phyloP scores from a whole-genome alignment of 2,888 invertebrate species.

The Blera fallax region DNA sequence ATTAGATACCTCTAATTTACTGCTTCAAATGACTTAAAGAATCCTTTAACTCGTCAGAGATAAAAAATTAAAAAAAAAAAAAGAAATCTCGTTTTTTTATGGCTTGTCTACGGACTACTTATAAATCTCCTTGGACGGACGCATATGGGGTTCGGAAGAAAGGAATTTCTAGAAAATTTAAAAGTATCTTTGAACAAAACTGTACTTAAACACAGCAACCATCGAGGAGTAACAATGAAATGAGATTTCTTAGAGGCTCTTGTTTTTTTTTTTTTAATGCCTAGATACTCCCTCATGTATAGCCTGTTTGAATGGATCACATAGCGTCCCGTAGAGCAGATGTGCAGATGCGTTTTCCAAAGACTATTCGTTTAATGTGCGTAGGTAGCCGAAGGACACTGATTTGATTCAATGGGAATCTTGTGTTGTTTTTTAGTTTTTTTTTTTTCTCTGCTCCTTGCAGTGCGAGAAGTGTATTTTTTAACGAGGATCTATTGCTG shows the following conservation, averaged over 20 bases:
- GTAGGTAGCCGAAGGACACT: constrained; percentile 53
- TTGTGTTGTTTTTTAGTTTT: constrained; percentile 25
- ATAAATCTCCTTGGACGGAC: constrained; percentile 35
- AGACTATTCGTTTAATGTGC: constrained; percentile 4
- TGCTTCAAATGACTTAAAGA: constrained; percentile 64
- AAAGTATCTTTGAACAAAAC: constrained; percentile 28
- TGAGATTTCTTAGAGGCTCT: constrained; percentile 41
- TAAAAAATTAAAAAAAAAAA: constrained; percentile 3
- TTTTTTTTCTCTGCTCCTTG: constrained; percentile 20
- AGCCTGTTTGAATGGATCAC: constrained; percentile 28
- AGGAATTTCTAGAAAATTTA: constrained; percentile 20
- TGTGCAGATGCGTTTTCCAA: constrained; percentile 60
- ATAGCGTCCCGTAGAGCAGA: constrained; percentile 61
- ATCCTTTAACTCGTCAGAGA: constrained; percentile 56
- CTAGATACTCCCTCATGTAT: constrained; percentile 62
- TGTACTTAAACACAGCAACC: constrained; percentile 30
- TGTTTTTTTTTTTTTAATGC: constrained; percentile 21
- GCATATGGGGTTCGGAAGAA: constrained; percentile 34
- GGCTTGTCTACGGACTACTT: constrained; percentile 21
- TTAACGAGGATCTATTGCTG: not conserved
- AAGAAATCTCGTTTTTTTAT: constrained; percentile 38
- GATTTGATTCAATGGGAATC: constrained; percentile 61
- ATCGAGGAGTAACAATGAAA: constrained; percentile 31
- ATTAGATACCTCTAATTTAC: constrained; percentile 72
- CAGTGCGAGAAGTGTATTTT: constrained; percentile 3